Evolutionary conservation across 2,888 invertebrate species (phyloP), one percentile per base, ranked within the genome.

Genomic region (Lacanobia wlatinum): DNA sequence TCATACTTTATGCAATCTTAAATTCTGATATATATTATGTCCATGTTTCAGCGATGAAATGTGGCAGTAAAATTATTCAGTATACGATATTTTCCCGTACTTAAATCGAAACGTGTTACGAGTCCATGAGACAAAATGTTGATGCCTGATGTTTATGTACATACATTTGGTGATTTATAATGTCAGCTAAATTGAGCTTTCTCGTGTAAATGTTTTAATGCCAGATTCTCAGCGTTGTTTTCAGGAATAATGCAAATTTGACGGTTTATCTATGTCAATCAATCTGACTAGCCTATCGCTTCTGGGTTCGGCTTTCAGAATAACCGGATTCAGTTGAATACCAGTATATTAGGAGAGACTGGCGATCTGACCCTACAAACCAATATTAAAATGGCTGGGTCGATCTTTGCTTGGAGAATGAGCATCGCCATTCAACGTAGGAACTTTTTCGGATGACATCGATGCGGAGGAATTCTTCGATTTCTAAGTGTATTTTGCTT

Each of bases 41-140:
- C 59, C n/a, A 75, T 66, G 69, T 61, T 56, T 72, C 10, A 48
- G 12, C 62, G 12, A 50, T 34, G 60, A 43, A 60, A 64, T 14
- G 18, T 21, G 21, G 18, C 65, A 16, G 23, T 64, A 23, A n/a
- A 40, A 53, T 23, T 53, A 23, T 59, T 56, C 14, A 78, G 58
- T 28, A 9, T 1, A 5, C 16, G 2, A 48, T 48, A 48, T n/a
- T 12, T 23, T 58, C 5, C 38, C 14, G 23, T 64, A n/a, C n/a
- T n/a, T n/a, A 18, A 61, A 53, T 18, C 12, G 2, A 14, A 64
- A 56, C 23, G 1, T 50, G 48, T 59, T 9, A 23, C 12, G 1
- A 28, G 58, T 34, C 10, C 40, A 63, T 59, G 43, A 38, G 43
- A 52, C n/a, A 58, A 21, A 34, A 62, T 12, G 7, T 52, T n/a